Conservation (phyloP, 2,113 vertebrate genomes). For the Leucoraja erinaceus region DNA sequence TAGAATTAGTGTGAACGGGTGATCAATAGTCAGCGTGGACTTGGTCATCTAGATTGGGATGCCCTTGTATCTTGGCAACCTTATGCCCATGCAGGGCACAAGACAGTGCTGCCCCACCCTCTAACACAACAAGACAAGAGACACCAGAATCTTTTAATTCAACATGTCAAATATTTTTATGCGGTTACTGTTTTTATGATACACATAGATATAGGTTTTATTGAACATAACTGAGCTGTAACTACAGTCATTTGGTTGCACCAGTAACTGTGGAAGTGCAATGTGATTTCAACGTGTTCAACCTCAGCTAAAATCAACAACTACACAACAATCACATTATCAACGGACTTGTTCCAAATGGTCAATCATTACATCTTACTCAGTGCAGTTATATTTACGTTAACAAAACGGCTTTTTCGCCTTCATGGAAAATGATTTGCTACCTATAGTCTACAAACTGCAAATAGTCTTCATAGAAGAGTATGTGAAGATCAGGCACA, state of each 20-base stretch:
- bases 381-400: neutral
- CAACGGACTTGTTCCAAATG: neutral
- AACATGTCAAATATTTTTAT: neutral
- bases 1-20: too few species aligned
- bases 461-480: neutral
- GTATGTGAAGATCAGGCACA: neutral
- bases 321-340: neutral
- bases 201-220: neutral
- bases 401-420: neutral
- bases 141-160: neutral
- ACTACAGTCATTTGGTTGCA: neutral
- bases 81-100: neutral
- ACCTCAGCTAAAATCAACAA: neutral
- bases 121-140: neutral
- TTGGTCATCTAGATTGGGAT: too few species aligned
- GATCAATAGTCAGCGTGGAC: too few species aligned
- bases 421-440: neutral
- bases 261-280: neutral
- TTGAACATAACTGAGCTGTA: neutral
- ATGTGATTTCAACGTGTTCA: neutral
- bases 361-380: neutral
- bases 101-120: neutral
- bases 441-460: neutral
- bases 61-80: neutral
- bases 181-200: neutral